Conservation (phyloP, 2,888 invertebrate genomes). For the Oscheius sp. region DNA sequence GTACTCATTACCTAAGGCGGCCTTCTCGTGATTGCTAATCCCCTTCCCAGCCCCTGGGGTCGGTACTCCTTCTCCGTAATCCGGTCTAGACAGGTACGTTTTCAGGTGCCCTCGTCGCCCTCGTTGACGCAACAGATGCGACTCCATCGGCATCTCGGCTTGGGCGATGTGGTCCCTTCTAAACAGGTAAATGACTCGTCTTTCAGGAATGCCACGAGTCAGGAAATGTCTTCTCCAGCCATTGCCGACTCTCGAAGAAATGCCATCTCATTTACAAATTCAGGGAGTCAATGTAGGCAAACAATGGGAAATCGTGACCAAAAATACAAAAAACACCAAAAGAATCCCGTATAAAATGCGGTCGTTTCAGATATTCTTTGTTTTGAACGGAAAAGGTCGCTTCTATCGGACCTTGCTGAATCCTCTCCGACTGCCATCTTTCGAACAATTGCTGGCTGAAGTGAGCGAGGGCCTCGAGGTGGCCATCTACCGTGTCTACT, state of each 20-base stretch:
- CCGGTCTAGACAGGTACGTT: slow-evolving; percentile 2
- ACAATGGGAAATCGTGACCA: neutral
- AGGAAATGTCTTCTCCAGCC: slow-evolving; percentile 27
- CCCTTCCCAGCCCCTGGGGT: neutral
- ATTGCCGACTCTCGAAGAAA: slow-evolving; percentile 8
- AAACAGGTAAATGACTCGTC: slow-evolving; percentile 54
- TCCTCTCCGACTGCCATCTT: slow-evolving; percentile 55
- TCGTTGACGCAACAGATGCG: slow-evolving; percentile 46
- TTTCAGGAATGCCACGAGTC: slow-evolving; percentile 13
- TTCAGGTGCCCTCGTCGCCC: slow-evolving; percentile 57
- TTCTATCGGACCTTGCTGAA: slow-evolving; percentile 65
- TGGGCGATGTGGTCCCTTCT: slow-evolving; percentile 53
- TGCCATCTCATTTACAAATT: slow-evolving; percentile 10
- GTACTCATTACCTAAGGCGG: no score
- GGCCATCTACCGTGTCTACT: slow-evolving; percentile 65
- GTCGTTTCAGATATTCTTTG: slow-evolving; percentile 62
- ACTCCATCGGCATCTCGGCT: slow-evolving; percentile 47
- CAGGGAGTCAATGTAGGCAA: slow-evolving; percentile 21
- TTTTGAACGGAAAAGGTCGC: slow-evolving; percentile 66
- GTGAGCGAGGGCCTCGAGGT: slow-evolving; percentile 59
- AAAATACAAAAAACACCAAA: neutral
- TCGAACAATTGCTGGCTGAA: slow-evolving; percentile 66
- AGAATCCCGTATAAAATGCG: neutral
- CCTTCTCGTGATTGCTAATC: slow-evolving; percentile 2
- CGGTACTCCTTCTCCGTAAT: slow-evolving; percentile 1